phyloP scores from a whole-genome alignment of 2,113 vertebrate species.

The Sorex araneus region DNA sequence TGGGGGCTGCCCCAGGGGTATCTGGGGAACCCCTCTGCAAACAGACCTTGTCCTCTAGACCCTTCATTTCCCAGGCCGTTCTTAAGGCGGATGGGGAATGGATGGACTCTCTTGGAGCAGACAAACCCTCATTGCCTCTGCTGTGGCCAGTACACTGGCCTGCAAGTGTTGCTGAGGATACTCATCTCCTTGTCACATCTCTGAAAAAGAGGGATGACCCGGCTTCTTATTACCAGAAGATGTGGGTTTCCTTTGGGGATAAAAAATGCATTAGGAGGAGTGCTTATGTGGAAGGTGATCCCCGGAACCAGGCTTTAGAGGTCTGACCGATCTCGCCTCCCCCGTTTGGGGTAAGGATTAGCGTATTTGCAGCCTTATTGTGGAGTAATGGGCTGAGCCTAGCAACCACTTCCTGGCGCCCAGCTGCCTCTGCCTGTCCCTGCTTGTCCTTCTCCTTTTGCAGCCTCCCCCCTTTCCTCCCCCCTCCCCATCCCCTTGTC shows the following conservation, averaged over 20 bases:
- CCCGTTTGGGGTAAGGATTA: constrained; percentile 35
- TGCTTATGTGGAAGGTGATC: constrained; percentile 22
- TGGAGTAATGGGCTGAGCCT: constrained; percentile 6
- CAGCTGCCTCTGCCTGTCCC: constrained; percentile 1
- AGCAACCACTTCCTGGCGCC: not conserved
- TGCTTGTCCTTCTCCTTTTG: not conserved
- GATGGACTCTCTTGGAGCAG: not conserved
- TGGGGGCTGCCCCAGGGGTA: too few relatives aligned
- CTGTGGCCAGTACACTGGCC: not conserved
- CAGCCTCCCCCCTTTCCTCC: not conserved
- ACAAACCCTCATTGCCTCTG: not conserved
- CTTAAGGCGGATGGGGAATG: not conserved
- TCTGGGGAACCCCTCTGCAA: too few relatives aligned
- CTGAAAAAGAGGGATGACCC: not conserved
- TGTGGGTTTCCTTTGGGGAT: constrained; percentile 3
- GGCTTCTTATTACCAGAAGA: not conserved
- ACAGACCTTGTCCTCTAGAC: too few relatives aligned
- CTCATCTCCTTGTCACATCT: constrained; percentile 14
- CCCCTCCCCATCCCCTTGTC: not conserved
- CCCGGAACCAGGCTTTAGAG: not conserved
- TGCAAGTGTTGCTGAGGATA: not conserved
- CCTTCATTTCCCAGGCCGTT: too few relatives aligned
- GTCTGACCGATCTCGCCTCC: not conserved
- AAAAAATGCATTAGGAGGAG: not conserved
- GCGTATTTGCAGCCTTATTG: not conserved